Conservation (phyloP, 2,888 invertebrate genomes). For the Meta bourneti region DNA sequence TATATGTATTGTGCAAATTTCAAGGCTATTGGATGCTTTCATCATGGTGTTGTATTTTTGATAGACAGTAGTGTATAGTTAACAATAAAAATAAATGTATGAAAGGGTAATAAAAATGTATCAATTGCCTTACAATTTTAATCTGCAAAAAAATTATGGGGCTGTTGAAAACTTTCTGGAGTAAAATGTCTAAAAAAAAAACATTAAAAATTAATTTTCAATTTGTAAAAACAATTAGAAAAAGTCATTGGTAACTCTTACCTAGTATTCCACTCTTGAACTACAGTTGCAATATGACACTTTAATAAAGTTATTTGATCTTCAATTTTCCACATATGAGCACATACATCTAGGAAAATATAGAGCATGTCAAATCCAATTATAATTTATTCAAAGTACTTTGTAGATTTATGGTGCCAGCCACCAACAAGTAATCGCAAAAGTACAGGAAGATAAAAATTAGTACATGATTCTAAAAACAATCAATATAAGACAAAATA, state of each 20-base stretch:
- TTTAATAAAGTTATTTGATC: slow-evolving; percentile 82
- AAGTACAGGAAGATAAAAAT: not conserved
- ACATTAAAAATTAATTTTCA: not conserved
- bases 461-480: not conserved
- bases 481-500: not conserved
- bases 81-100: too few relatives aligned
- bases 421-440: not conserved
- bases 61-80: too few relatives aligned
- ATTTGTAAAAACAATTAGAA: slow-evolving; percentile 13
- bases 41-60: too few relatives aligned
- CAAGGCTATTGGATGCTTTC: too few relatives aligned
- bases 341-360: slow-evolving; percentile 69
- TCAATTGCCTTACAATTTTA: too few relatives aligned
- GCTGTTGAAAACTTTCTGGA: not conserved
- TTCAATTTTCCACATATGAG: slow-evolving; percentile 77
- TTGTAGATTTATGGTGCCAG: not conserved
- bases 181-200: not conserved
- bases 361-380: not conserved
- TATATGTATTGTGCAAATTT: too few relatives aligned
- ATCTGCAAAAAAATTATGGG: too few relatives aligned
- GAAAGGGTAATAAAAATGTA: too few relatives aligned
- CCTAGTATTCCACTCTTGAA: slow-evolving; percentile 86
- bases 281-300: slow-evolving; percentile 86
- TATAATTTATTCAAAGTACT: not conserved
- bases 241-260: slow-evolving; percentile 67